These are phyloP conservation scores for Pristionchus mayeri DNA, from an alignment of 2,888 invertebrate species.

Conservation along the genomic window DNA sequence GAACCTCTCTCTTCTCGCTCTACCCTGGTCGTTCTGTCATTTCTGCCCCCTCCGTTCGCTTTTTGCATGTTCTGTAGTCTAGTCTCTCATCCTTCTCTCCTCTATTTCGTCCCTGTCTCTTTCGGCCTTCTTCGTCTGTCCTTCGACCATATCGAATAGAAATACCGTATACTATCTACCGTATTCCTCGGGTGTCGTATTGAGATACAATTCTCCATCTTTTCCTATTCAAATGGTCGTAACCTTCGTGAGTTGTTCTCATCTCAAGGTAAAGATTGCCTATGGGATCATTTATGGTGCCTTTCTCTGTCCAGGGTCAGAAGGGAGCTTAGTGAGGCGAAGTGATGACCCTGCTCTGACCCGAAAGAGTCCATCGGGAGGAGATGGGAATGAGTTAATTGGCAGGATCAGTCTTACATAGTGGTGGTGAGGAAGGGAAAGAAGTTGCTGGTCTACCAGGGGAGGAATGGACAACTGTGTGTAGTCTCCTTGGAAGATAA, in stretches of 20 bases:
- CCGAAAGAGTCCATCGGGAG: slow-evolving; percentile 10
- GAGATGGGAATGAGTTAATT: slow-evolving; percentile 30
- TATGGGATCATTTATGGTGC: slow-evolving; percentile 44
- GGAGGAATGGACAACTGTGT: not conserved
- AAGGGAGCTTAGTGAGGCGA: not conserved
- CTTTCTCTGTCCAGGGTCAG: slow-evolving; percentile 4
- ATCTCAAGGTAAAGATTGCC: slow-evolving; percentile 40
- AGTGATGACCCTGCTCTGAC: slow-evolving; percentile 4
- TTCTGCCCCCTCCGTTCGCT: slow-evolving; percentile 6
- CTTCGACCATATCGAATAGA: not conserved
- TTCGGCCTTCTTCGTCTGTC: slow-evolving; percentile 3
- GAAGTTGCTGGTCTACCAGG: not conserved
- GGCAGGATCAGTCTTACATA: slow-evolving; percentile 38
- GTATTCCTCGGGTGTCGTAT: not conserved
- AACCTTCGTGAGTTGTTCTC: slow-evolving; percentile 38
- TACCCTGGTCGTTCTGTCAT: slow-evolving; percentile 25
- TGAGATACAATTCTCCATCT: not conserved
- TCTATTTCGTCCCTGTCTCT: slow-evolving; percentile 21
- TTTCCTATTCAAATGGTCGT: slow-evolving; percentile 10
- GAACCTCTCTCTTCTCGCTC: not conserved
- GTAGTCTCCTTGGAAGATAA: too few relatives aligned
- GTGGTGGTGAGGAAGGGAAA: not conserved
- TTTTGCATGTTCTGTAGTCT: slow-evolving; percentile 41
- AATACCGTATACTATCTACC: not conserved
- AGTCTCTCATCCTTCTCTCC: slow-evolving; percentile 9